Base-by-base conservation (phyloP, 2,113 vertebrate genomes). In the Theropithecus gelada region DNA sequence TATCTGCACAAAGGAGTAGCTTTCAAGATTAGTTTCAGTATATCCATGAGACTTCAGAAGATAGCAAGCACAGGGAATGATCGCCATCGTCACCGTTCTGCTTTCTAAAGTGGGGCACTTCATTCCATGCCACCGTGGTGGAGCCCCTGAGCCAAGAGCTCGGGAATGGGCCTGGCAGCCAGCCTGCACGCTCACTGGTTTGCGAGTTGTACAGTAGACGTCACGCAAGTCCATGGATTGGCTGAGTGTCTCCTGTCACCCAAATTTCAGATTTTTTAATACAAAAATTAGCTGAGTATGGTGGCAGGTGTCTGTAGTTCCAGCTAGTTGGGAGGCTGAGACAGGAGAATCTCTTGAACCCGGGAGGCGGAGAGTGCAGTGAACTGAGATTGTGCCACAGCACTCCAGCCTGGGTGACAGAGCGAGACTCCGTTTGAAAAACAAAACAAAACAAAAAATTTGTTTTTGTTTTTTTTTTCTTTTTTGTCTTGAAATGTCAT, bases 41-140 rank as follows among this genome's bases (percentile, higher is more conserved):
- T n/a, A 90, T 76, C 87, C 93, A 72, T 35, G 94, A 95, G 83
- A 87, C 64, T 75, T 79, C 0, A 90, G n/a, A 87, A 90, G 79
- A 85, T 7, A 27, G 4, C 32, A 59, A 2, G 20, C 66, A 22
- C 66, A 32, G 38, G 12, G 30, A 66, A 32, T 43, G 22, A 11
- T 35, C 59, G 18, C 14, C 73, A 1, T 57, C 59, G 38, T 55
- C 27, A n/a, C 48, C 30, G 1, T 55, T n/a, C 32, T 22, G 0
- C 81, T 66, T 73, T 76, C 48, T 66, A 8, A 68, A 85, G 48
- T 13, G 5, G 64, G 57, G 61, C 50, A 1, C 45, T 70, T 43
- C 23, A 1, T 5, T 20, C 35, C 18, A 1, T 10, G 9, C 55
- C 50, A 0, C 16, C 3, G 3, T 18, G 13, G 9, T 7, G 2